A percentile compares a stretch with the other conserved stretches of the same genome.
Conservation (phyloP, 2,113 vertebrate species). For the Phylloscopus trochiloides region DNA sequence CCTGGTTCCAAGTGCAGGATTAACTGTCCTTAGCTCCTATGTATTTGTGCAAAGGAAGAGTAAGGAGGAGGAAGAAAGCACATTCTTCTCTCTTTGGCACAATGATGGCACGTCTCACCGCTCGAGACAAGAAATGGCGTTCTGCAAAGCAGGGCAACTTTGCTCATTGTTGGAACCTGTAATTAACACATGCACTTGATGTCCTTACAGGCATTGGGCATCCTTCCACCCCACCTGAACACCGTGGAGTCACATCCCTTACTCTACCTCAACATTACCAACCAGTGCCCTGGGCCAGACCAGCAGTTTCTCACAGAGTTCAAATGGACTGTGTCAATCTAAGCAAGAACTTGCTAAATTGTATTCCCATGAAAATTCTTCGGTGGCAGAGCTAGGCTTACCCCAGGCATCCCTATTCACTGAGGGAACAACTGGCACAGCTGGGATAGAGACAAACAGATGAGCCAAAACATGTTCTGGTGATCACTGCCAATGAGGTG, state of each 20-base stretch:
- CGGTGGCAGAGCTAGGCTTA: not conserved
- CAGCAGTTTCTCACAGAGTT: not conserved
- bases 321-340: not conserved
- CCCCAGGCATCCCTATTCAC: not conserved
- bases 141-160: not conserved
- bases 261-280: not conserved
- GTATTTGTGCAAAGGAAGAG: not conserved
- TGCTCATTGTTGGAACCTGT: not conserved
- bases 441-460: not conserved
- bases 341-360: not conserved
- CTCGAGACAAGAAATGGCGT: not conserved
- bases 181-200: not conserved
- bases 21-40: slow-evolving; percentile 16
- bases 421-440: not conserved
- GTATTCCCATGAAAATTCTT: not conserved
- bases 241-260: rapidly evolving
- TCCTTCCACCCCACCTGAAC: not conserved
- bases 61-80: not conserved
- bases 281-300: not conserved
- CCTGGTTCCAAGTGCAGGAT: not conserved
- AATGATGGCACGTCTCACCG: not conserved
- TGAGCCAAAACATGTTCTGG: not conserved
- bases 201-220: not conserved
- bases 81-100: not conserved
- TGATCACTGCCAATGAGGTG: not conserved